These are phyloP conservation scores for Azemiops feae DNA, from an alignment of 2,113 vertebrate species.

Conservation along the genomic window DNA sequence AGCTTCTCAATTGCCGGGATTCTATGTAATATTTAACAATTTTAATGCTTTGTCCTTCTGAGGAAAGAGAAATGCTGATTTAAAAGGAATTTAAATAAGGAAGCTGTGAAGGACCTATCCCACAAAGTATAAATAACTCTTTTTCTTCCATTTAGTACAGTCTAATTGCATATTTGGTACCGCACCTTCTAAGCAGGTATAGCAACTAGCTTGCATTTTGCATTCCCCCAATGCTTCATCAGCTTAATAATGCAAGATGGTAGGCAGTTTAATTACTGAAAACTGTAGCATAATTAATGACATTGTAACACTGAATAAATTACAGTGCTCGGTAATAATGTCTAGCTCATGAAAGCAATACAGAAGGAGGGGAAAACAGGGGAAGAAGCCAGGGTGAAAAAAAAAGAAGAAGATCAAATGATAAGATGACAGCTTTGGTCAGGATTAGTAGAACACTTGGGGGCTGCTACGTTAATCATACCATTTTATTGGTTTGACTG, in stretches of 20 bases:
- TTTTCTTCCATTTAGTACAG: neutral
- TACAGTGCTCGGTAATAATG: conserved; percentile 13
- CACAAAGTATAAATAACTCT: conserved; percentile 6
- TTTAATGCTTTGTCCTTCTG: neutral
- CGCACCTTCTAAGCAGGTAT: conserved; percentile 16
- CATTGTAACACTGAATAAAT: conserved; percentile 26
- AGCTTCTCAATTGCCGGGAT: neutral
- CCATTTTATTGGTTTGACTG: neutral
- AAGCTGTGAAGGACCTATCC: neutral
- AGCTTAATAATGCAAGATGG: conserved; percentile 32
- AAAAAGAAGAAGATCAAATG: neutral
- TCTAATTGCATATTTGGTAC: conserved; percentile 18
- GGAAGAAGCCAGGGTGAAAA: neutral
- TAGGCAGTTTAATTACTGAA: conserved; percentile 39
- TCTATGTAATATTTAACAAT: neutral
- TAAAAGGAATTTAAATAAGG: neutral
- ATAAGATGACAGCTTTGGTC: conserved; percentile 3
- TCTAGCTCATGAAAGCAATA: neutral
- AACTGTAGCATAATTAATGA: conserved; percentile 40
- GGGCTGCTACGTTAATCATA: neutral
- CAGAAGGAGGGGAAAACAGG: neutral
- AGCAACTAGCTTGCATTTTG: neutral
- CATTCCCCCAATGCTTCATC: neutral
- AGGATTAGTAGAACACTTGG: neutral
- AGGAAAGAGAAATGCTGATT: neutral